Percentiles rank a stretch among this genome's conserved stretches.
Evolutionary conservation across 2,797 vertebrate genomes (phyloP).

Genomic region (Pangasius krempfi): DNA sequence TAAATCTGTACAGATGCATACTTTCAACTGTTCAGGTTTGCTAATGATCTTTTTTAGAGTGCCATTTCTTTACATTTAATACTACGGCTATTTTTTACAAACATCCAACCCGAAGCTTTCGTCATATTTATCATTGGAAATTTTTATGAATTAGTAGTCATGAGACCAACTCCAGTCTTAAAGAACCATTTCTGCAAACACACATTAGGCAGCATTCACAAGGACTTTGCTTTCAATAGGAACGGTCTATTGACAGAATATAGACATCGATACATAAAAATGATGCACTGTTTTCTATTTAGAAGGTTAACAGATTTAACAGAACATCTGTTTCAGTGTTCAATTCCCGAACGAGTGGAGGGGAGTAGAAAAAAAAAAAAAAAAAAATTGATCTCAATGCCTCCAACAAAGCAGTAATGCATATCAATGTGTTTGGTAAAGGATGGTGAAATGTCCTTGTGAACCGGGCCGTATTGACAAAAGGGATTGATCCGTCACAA

Average conservation of each 20-base stretch:
- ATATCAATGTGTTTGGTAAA: constrained; percentile 21
- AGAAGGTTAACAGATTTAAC: background rate
- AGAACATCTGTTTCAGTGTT: background rate
- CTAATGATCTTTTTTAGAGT: no score
- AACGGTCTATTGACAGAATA: background rate
- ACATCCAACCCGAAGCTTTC: background rate
- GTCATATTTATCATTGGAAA: background rate
- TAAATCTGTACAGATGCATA: no score
- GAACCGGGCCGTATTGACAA: background rate
- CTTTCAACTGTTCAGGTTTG: no score
- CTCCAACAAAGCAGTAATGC: background rate
- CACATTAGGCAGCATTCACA: background rate
- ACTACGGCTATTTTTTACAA: background rate
- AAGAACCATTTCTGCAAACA: background rate
- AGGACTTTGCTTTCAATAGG: background rate
- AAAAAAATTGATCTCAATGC: background rate
- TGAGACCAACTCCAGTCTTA: background rate
- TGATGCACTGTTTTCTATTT: background rate
- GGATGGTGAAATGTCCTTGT: constrained; percentile 10
- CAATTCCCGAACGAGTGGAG: background rate
- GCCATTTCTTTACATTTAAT: background rate
- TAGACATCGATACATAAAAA: background rate
- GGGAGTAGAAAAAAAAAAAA: background rate
- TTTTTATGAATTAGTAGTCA: background rate
- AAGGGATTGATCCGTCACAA: constrained; percentile 19